A percentile compares a stretch with the other conserved stretches of the same genome.
Conservation (phyloP, 2,113 vertebrate species). For the Amblyopsis rosae region DNA sequence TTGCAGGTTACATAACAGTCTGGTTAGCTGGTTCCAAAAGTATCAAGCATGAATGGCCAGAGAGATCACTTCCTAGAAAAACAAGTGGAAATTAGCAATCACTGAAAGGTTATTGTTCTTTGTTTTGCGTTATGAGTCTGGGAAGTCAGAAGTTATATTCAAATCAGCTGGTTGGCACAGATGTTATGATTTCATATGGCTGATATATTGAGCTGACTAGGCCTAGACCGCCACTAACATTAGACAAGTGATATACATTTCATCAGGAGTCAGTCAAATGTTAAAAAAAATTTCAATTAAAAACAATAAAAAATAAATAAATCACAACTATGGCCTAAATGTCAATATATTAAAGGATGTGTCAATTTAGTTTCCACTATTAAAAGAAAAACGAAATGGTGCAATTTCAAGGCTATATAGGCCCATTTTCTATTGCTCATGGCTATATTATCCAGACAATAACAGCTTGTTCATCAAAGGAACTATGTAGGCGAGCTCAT, state of each 20-base stretch:
- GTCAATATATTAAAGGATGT: not conserved
- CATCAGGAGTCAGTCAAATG: conserved; percentile 1
- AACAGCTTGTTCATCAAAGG: conserved; percentile 23
- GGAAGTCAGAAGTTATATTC: not conserved
- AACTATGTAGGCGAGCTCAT: conserved; percentile 14
- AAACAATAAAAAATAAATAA: no score
- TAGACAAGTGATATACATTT: not conserved
- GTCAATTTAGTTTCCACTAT: no score
- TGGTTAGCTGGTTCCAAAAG: conserved; percentile 13
- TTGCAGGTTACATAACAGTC: conserved; percentile 12
- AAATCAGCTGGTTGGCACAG: not conserved
- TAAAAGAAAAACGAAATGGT: not conserved
- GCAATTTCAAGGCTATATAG: not conserved
- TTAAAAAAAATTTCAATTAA: not conserved
- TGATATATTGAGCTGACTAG: not conserved
- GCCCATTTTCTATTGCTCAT: not conserved
- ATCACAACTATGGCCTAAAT: not conserved
- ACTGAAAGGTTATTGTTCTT: no score
- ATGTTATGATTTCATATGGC: not conserved
- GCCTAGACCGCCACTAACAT: not conserved
- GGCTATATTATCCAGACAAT: conserved; percentile 18
- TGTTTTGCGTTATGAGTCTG: no score
- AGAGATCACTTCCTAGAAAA: conserved; percentile 41
- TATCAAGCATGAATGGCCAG: conserved; percentile 17
- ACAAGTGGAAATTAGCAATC: conserved; percentile 19